phyloP scores from a whole-genome alignment of 2,888 invertebrate genomes.

The Adineta ricciae region DNA sequence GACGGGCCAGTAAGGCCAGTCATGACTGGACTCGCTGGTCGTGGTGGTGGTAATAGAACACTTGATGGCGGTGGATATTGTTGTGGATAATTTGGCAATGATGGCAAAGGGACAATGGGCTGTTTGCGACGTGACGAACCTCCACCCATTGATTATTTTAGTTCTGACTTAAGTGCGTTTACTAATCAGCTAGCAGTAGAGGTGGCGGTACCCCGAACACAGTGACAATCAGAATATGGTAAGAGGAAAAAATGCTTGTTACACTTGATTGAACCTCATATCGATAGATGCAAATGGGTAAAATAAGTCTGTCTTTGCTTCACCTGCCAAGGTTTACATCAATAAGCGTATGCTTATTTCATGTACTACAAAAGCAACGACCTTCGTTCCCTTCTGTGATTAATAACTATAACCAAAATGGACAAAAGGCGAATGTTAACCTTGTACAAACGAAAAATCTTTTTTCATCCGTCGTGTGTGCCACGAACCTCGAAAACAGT shows the following conservation, averaged over 20 bases:
- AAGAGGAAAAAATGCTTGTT: background rate
- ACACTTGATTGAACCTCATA: background rate
- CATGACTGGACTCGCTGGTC: too few relatives aligned
- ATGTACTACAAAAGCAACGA: background rate
- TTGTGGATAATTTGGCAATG: background rate
- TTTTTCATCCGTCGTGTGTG: background rate
- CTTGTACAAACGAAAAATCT: background rate
- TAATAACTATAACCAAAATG: background rate
- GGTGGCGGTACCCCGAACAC: background rate
- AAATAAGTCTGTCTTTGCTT: background rate
- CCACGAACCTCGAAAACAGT: background rate
- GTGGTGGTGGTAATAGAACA: too few relatives aligned
- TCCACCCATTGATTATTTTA: background rate
- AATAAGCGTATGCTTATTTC: background rate
- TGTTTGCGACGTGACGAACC: background rate
- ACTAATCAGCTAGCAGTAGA: background rate
- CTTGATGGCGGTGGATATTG: too few relatives aligned
- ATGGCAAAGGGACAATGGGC: background rate
- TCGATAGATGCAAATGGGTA: background rate
- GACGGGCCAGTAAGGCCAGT: background rate
- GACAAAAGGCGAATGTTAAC: background rate
- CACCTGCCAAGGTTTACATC: background rate
- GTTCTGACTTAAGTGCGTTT: background rate
- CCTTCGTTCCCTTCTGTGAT: background rate
- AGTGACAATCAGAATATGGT: background rate